Evolutionary conservation across 2,113 vertebrate species (phyloP).

Genomic region (Amphiprion percula): DNA sequence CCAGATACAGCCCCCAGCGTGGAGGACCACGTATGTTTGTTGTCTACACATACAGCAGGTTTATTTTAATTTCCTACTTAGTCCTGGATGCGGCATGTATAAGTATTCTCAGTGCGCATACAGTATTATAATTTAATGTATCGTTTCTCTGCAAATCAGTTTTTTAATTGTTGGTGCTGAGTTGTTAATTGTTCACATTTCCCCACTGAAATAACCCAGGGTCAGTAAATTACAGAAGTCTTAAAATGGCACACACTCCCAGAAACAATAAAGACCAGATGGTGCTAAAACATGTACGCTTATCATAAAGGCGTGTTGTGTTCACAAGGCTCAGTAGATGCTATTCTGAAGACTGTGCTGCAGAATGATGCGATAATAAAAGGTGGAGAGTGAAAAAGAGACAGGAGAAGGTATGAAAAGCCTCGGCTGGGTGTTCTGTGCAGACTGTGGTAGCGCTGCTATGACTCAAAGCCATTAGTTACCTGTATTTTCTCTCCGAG

Average conservation of each 20-base stretch:
- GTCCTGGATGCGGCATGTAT: background rate
- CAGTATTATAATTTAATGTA: background rate
- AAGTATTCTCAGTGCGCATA: background rate
- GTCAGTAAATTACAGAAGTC: constrained; percentile 9
- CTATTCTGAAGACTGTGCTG: background rate
- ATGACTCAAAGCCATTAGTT: constrained; percentile 32
- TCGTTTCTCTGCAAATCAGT: constrained; percentile 13
- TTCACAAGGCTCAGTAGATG: constrained; percentile 1
- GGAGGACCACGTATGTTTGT: no score
- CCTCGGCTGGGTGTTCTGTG: constrained; percentile 10
- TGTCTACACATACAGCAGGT: background rate
- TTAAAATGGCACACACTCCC: constrained; percentile 7
- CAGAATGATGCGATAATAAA: constrained; percentile 35
- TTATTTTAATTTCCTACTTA: constrained; percentile 2
- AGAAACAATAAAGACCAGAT: constrained; percentile 57
- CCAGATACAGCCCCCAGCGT: no score
- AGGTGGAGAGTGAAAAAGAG: constrained; percentile 16
- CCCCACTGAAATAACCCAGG: background rate
- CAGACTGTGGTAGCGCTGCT: background rate
- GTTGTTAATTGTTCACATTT: background rate
- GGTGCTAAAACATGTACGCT: constrained; percentile 26
- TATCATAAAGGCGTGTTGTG: constrained; percentile 5
- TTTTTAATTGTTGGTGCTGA: constrained; percentile 16
- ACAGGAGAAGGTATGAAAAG: constrained; percentile 14
- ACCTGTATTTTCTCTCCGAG: constrained; percentile 15